Evolutionary conservation across 2,888 invertebrate species (phyloP).

Genomic region (Stenichneumon culpator): DNA sequence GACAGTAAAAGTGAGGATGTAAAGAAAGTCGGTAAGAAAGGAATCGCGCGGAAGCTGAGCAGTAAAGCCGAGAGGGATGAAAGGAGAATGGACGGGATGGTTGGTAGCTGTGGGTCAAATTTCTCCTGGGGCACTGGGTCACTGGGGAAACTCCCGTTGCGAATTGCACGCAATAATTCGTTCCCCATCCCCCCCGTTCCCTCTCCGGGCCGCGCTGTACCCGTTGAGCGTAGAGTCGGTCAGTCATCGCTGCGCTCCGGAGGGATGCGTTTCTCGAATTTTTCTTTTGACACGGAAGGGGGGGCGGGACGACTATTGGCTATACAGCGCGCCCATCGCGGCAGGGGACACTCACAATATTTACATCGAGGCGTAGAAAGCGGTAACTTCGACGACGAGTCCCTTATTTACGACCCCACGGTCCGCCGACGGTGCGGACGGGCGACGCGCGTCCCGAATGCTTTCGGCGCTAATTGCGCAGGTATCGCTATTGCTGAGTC

Average conservation of each 20-base stretch:
- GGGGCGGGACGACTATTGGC: conserved; percentile 12
- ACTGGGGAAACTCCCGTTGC: conserved; percentile 71
- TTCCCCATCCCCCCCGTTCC: conserved; percentile 13
- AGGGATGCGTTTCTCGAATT: conserved; percentile 32
- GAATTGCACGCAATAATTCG: conserved; percentile 76
- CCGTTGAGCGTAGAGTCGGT: not conserved
- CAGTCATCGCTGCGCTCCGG: conserved; percentile 1
- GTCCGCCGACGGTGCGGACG: conserved; percentile 6
- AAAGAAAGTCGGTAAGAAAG: conserved; percentile 34
- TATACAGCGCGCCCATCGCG: conserved; percentile 17
- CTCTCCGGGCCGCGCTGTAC: conserved; percentile 2
- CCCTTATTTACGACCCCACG: conserved; percentile 37
- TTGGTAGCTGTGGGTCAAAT: conserved; percentile 44
- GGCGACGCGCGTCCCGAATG: not conserved
- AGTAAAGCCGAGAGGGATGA: conserved; percentile 24
- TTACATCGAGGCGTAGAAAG: conserved; percentile 66
- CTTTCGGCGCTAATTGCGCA: conserved; percentile 44
- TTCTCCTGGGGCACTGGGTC: conserved; percentile 73
- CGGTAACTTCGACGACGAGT: conserved; percentile 23
- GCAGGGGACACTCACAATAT: conserved; percentile 71
- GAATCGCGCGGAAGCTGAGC: conserved; percentile 39
- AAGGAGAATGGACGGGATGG: not conserved
- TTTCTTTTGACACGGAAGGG: conserved; percentile 44
- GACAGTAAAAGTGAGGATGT: conserved; percentile 53
- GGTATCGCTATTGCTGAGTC: conserved; percentile 18